Evolutionary conservation across 2,888 invertebrate species (phyloP), one percentile per base, ranked within the genome.

Genomic region (Stictocephala bisonia): DNA sequence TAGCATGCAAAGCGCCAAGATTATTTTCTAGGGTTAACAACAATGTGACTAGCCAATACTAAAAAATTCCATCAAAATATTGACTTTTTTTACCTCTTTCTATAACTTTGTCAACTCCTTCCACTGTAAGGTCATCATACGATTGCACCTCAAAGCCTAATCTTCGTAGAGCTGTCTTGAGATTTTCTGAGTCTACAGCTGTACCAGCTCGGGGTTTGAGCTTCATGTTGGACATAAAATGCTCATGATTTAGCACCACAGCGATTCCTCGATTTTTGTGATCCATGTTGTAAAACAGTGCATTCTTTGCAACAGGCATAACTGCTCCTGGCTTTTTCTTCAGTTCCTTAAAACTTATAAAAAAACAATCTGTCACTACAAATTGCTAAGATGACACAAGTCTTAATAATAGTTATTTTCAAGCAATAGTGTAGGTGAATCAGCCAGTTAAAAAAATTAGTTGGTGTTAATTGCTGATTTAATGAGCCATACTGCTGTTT

Each of bases 171-270:
- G 78, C 73, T 4, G 18, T 58, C 66, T 76, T 58, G 27, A 81
- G 73, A 73, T 80, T 79, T 2, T 73, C 53, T 26, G 77, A 76
- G 67, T 97, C 97, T 51, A 91, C 90, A 81, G 94, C 93, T 0
- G 96, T 97, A 0, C 97, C 97, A 77, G 90, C 88, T 73, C 95
- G 89, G 11, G 88, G 83, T 82, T 91, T 92, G 73, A 94, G 83
- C 3, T 64, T 64, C 64, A 64, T 44, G 80, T 69, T 79, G 44
- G 77, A 79, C 29, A 79, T 89, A 81, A 97, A 97, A 80, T 87
- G 85, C 84, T 94, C 93, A 82, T 97, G 96, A 83, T 97, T 97
- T 81, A 97, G 95, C 81, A 97, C 94, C 15, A 96, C 83, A 2
- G 96, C 96, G 78, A 90, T 84, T 2, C 97, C 97, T 72, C 96